Percentiles rank a stretch among this genome's conserved stretches.
These are phyloP conservation scores for Phyllopteryx taeniolatus DNA, from an alignment of 2,113 vertebrate species.

Conservation along the genomic window DNA sequence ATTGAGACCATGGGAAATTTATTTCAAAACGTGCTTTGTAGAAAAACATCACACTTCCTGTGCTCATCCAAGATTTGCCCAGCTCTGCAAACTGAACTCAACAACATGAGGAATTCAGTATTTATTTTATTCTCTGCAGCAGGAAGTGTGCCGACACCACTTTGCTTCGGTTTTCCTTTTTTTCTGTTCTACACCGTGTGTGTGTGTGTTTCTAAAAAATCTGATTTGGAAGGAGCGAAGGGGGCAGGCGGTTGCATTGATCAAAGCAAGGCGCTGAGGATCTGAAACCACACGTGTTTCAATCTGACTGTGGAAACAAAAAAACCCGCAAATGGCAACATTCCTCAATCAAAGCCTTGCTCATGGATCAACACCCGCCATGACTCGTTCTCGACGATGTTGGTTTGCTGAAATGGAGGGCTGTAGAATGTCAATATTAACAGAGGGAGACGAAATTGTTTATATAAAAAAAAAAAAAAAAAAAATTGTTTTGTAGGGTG, in stretches of 20 bases:
- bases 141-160: not conserved
- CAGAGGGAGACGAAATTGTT: conserved; percentile 30
- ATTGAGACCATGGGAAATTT: conserved; percentile 15
- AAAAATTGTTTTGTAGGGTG: conserved; percentile 9
- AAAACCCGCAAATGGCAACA: conserved; percentile 49
- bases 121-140: not conserved
- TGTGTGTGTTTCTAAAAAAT: conserved; percentile 16
- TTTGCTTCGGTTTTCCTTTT: conserved; percentile 22
- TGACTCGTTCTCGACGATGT: conserved; percentile 37
- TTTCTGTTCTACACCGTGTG: conserved; percentile 4
- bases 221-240: conserved; percentile 44
- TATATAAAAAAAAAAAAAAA: conserved; percentile 24
- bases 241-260: conserved; percentile 47
- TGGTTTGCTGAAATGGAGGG: conserved; percentile 55
- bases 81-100: not conserved
- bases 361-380: conserved; percentile 55
- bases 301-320: conserved; percentile 33
- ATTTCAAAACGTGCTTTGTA: conserved; percentile 4
- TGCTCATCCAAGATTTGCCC: not conserved
- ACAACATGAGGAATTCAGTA: not conserved
- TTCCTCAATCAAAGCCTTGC: conserved; percentile 57
- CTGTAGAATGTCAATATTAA: conserved; percentile 62
- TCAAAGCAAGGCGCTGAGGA: conserved; percentile 49
- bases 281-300: conserved; percentile 51
- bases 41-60: conserved; percentile 8